Evolutionary conservation across 2,888 invertebrate species (phyloP).

Genomic region (Masnerella sp.): DNA sequence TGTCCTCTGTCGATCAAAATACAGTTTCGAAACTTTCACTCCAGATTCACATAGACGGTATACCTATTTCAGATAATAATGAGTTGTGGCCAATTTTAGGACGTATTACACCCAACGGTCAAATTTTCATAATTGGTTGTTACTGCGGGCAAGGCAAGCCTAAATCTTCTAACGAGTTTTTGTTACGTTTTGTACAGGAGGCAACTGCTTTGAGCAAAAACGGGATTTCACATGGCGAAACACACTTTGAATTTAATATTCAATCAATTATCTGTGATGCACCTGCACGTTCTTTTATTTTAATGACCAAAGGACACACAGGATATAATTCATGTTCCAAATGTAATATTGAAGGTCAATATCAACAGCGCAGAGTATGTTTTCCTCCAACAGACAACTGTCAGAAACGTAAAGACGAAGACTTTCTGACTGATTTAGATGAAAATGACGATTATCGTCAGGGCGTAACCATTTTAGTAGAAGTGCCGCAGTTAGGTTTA

Average conservation of each 20-base stretch:
- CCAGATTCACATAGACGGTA: conserved; percentile 3
- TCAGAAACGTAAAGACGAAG: conserved; percentile 20
- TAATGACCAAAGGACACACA: conserved; percentile 26
- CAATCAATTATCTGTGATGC: conserved; percentile 37
- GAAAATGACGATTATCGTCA: conserved; percentile 18
- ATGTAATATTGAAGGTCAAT: conserved; percentile 34
- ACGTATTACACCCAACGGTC: conserved; percentile 18
- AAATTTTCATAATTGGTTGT: conserved; percentile 25
- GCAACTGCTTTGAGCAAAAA: conserved; percentile 4
- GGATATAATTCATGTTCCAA: conserved; percentile 42
- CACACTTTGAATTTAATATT: neutral
- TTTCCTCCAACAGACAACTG: conserved; percentile 22
- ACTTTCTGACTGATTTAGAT: neutral
- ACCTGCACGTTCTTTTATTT: conserved; percentile 42
- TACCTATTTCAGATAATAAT: neutral
- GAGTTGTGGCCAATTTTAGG: conserved; percentile 47
- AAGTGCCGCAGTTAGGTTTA: conserved; percentile 34
- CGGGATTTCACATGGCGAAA: conserved; percentile 8
- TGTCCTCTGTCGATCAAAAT: neutral
- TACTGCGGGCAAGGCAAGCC: conserved; percentile 21
- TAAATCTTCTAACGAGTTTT: conserved; percentile 8
- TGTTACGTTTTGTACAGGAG: conserved; percentile 18
- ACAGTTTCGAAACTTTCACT: neutral
- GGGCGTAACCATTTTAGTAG: conserved; percentile 23
- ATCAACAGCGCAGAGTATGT: conserved; percentile 11